Evolutionary conservation across 2,888 invertebrate genomes (phyloP), one percentile per base, ranked within the genome.

Genomic region (Sipha maydis): DNA sequence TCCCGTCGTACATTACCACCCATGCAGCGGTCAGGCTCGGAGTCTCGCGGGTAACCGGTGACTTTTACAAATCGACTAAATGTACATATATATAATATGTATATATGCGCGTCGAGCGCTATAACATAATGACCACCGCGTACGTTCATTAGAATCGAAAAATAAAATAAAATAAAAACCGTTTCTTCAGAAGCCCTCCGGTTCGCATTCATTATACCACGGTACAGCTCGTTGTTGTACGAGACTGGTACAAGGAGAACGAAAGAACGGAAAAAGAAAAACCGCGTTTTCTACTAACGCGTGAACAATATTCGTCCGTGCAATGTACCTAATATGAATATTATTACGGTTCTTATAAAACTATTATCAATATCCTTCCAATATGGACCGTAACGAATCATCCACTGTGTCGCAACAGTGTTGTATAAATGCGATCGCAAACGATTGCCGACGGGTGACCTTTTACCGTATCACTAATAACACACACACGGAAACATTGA

Each of bases 11-110:
- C n/a, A 38, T 80, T 88, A 82, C 88, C 88, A 88, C 88, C 88
- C 88, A 88, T 80, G 88, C 82, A 61, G 86, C 73, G 7, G 54
- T 17, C 31, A 11, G 78, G 14, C 28, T 56, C 28, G 69, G 28
- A 54, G 34, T 83, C 83, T 61, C 67, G 28, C 41, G 76, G 71
- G 78, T 69, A 69, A 79, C 78, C 69, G 80, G 88, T 88, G 88
- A 88, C 88, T 88, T 88, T 88, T 75, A 88, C 88, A 88, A 88
- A 88, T 88, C 61, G 88, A 82, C 86, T 38, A 17, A 25, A 19
- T 38, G 21, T 19, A 14, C 31, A 69, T 21, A 34, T 9, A 9
- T n/a, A 69, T 17, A 28, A 25, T 28, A 28, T n/a, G 3, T 73
- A 83, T 78, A 78, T 76, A 78, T 83, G 71, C 34, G 25, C 28